A percentile compares a stretch with the other conserved stretches of the same genome.
Conservation (phyloP, 2,113 vertebrate species). For the Castor canadensis region DNA sequence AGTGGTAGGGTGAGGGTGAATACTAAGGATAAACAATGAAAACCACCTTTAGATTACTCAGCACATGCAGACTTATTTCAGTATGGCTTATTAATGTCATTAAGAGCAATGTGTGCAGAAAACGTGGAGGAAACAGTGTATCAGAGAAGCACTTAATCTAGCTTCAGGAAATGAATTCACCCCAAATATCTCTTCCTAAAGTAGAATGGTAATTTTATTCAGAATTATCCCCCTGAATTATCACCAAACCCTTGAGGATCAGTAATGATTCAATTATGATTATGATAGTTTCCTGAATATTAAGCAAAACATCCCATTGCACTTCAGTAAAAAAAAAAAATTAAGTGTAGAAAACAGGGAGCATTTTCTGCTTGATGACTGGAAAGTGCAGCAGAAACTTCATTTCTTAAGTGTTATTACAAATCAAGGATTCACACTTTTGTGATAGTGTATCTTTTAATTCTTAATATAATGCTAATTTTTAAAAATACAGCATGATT, state of each 20-base stretch:
- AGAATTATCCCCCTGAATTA: conserved; percentile 43
- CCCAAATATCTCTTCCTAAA: not conserved
- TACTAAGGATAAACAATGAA: not conserved
- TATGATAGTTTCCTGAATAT: conserved; percentile 51
- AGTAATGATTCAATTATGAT: conserved; percentile 37
- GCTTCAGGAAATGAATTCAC: conserved; percentile 32
- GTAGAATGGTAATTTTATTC: conserved; percentile 33
- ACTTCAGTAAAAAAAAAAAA: not conserved
- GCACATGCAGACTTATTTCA: not conserved
- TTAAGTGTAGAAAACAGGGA: not conserved
- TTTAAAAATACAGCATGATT: not conserved
- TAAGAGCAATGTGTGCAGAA: not conserved
- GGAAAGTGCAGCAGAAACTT: not conserved
- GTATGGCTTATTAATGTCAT: not conserved
- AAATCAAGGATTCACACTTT: not conserved
- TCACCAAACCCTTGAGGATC: conserved; percentile 42
- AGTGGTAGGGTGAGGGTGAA: not conserved
- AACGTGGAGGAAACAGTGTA: not conserved
- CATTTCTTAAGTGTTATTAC: conserved; percentile 1
- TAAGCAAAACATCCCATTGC: conserved; percentile 36
- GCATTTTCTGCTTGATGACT: not conserved
- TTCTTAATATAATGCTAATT: not conserved
- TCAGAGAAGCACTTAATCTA: not conserved
- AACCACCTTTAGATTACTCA: not conserved
- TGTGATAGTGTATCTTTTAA: not conserved